Evolutionary conservation across 2,888 invertebrate genomes (phyloP).

Genomic region (Lithophane socia): DNA sequence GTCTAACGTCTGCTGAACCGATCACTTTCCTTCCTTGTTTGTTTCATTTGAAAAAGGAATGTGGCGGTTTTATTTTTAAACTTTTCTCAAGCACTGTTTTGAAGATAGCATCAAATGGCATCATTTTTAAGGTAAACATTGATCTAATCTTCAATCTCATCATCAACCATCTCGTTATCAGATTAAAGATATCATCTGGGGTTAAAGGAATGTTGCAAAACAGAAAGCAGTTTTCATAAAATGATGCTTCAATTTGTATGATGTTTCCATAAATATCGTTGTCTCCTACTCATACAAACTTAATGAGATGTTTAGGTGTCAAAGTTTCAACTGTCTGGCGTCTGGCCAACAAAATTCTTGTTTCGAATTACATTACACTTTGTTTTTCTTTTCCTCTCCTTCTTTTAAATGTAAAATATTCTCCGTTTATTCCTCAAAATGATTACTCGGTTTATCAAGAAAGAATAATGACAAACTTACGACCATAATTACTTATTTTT

Average conservation of each 20-base stretch:
- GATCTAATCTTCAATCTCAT: not conserved
- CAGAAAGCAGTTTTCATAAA: not conserved
- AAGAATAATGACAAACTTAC: slow-evolving; percentile 69
- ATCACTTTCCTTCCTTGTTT: slow-evolving; percentile 61
- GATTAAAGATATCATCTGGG: not conserved
- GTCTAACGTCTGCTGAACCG: slow-evolving; percentile 62
- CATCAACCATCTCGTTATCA: not conserved
- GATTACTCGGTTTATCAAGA: slow-evolving; percentile 62
- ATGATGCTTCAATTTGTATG: not conserved
- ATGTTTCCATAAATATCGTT: slow-evolving; percentile 23
- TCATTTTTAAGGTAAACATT: not conserved
- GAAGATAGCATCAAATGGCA: too few species aligned
- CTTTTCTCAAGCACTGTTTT: not conserved
- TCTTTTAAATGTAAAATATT: slow-evolving; percentile 28
- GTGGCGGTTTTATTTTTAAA: not conserved
- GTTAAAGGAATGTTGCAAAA: not conserved
- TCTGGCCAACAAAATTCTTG: slow-evolving; percentile 58
- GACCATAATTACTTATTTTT: slow-evolving; percentile 84
- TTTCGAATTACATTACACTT: slow-evolving; percentile 44
- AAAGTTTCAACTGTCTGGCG: slow-evolving; percentile 61
- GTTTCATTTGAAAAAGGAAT: slow-evolving; percentile 28
- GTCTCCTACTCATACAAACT: slow-evolving; percentile 20
- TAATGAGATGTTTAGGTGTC: slow-evolving; percentile 63
- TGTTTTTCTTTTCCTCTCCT: slow-evolving; percentile 20
- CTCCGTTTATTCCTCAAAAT: slow-evolving; percentile 32